These are phyloP conservation scores for Penelope pileata DNA, from an alignment of 2,113 vertebrate genomes.

Conservation along the genomic window DNA sequence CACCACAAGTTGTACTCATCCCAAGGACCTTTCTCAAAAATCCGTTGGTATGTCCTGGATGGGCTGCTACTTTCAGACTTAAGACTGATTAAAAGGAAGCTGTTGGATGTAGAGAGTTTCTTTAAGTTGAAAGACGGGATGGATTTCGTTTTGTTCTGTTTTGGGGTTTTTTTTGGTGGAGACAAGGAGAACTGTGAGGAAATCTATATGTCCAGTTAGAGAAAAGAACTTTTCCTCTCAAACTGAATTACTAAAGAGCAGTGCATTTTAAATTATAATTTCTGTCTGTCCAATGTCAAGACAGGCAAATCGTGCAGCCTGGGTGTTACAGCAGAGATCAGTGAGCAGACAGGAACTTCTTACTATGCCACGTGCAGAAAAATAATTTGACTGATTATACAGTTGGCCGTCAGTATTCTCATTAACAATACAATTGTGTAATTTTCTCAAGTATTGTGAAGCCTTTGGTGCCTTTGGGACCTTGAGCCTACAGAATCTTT, in stretches of 20 bases:
- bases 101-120: neutral
- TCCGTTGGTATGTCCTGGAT: neutral
- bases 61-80: neutral
- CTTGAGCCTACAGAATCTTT: neutral
- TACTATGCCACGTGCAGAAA: neutral
- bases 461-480: neutral
- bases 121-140: neutral
- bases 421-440: neutral
- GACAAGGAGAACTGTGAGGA: neutral
- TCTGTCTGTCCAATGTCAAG: neutral
- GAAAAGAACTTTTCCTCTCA: neutral
- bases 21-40: neutral
- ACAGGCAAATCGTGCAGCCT: neutral
- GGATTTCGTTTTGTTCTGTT: neutral
- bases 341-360: neutral
- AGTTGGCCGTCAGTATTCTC: neutral
- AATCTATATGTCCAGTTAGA: neutral
- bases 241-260: neutral
- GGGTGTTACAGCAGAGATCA: neutral
- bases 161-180: fast-evolving
- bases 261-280: neutral
- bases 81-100: neutral
- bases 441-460: neutral
- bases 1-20: neutral
- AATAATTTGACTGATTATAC: neutral